A percentile compares a stretch with the other conserved stretches of the same genome.
Evolutionary conservation across 2,797 vertebrate species (phyloP).

Genomic region (Halcyon chelicuti): DNA sequence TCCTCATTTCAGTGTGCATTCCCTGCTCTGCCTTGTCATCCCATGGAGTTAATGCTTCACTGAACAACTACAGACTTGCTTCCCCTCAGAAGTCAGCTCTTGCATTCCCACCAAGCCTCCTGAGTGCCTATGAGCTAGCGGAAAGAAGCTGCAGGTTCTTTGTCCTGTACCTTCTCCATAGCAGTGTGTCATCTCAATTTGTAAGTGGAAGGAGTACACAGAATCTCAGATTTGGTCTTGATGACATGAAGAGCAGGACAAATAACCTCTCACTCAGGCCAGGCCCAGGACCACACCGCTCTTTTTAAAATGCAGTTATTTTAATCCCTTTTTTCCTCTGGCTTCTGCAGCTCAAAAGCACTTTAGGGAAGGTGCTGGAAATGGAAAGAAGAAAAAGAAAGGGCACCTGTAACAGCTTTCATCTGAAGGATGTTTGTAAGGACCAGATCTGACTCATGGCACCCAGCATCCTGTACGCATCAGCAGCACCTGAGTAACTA

Average conservation of each 20-base stretch:
- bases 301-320: background rate
- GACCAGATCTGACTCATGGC: background rate
- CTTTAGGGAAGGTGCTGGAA: background rate
- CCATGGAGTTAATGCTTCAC: background rate
- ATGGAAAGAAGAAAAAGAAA: background rate
- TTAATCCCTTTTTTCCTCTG: background rate
- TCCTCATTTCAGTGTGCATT: background rate
- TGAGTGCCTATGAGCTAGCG: background rate
- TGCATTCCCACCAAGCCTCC: background rate
- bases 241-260: background rate
- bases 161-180: background rate
- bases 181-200: background rate
- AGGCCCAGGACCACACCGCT: background rate
- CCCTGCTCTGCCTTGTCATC: background rate
- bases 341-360: background rate
- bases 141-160: background rate
- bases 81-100: background rate
- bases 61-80: background rate
- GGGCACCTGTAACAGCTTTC: background rate
- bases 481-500: background rate
- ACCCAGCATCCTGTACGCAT: background rate
- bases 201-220: background rate
- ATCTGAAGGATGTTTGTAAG: background rate
- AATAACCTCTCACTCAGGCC: background rate
- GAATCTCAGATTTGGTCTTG: background rate